Conservation (phyloP, 2,113 vertebrate genomes). For the Oxygymnocypris stewartii region DNA sequence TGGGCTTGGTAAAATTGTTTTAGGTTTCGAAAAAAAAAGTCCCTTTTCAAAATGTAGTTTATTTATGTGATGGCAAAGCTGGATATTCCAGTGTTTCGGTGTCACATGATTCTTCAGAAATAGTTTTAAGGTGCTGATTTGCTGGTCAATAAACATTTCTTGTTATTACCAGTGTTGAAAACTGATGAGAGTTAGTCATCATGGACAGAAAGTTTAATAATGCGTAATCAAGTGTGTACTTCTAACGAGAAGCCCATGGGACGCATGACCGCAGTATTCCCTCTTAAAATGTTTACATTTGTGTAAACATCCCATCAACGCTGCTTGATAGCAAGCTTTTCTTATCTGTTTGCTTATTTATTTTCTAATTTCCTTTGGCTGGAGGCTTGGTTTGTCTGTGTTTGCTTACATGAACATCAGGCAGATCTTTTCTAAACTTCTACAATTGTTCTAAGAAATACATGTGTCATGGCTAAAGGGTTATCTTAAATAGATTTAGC, state of each 20-base stretch:
- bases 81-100: too few species aligned
- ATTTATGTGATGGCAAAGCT: background rate
- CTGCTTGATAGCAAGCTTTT: background rate
- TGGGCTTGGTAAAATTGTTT: background rate
- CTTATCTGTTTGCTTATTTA: slow-evolving; percentile 23
- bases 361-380: slow-evolving; percentile 16
- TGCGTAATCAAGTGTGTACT: background rate
- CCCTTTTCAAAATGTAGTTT: background rate
- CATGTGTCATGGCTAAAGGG: background rate
- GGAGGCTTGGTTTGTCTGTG: background rate
- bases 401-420: background rate
- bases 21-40: too few species aligned
- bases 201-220: slow-evolving; percentile 16
- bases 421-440: background rate
- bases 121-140: background rate
- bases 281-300: slow-evolving; percentile 28
- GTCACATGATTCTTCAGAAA: background rate
- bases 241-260: slow-evolving; percentile 18
- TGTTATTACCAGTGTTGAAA: background rate
- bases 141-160: background rate
- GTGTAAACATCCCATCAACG: slow-evolving; percentile 50
- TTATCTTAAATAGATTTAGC: background rate
- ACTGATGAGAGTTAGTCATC: background rate
- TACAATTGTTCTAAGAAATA: background rate
- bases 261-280: background rate